Evolutionary conservation across 2,113 vertebrate genomes (phyloP).

Genomic region (Campylorhamphus procurvoides): DNA sequence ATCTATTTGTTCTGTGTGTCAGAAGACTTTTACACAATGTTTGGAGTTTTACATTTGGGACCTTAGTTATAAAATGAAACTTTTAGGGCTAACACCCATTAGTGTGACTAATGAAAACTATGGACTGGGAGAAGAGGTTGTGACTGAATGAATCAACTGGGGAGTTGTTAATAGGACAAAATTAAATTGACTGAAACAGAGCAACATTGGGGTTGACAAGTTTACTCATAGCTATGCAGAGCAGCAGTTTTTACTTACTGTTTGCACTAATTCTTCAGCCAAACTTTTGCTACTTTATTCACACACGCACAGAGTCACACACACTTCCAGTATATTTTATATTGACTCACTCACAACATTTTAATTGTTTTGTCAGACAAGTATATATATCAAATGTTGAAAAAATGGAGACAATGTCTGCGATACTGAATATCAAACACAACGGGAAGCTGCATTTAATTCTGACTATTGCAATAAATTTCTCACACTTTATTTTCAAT

Average conservation of each 20-base stretch:
- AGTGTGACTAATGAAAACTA: conserved; percentile 38
- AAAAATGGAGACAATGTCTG: background rate
- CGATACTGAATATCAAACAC: background rate
- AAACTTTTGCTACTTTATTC: background rate
- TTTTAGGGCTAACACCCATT: conserved; percentile 26
- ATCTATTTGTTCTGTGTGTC: background rate
- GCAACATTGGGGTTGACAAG: background rate
- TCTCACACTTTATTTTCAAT: background rate
- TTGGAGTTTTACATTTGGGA: background rate
- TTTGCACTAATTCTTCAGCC: background rate
- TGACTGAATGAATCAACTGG: background rate
- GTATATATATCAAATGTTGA: background rate
- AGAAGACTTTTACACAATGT: background rate
- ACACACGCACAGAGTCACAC: background rate
- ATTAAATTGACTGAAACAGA: conserved; percentile 47
- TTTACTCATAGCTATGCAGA: conserved; percentile 10
- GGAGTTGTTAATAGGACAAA: conserved; percentile 2
- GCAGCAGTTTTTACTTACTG: background rate
- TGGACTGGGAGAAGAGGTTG: background rate
- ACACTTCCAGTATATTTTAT: background rate
- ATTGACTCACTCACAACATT: background rate
- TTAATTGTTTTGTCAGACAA: background rate
- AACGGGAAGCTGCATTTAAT: background rate
- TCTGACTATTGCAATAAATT: background rate
- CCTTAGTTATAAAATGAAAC: background rate